These are phyloP conservation scores for Neofelis nebulosa DNA, from an alignment of 2,113 vertebrate species.

Conservation along the genomic window DNA sequence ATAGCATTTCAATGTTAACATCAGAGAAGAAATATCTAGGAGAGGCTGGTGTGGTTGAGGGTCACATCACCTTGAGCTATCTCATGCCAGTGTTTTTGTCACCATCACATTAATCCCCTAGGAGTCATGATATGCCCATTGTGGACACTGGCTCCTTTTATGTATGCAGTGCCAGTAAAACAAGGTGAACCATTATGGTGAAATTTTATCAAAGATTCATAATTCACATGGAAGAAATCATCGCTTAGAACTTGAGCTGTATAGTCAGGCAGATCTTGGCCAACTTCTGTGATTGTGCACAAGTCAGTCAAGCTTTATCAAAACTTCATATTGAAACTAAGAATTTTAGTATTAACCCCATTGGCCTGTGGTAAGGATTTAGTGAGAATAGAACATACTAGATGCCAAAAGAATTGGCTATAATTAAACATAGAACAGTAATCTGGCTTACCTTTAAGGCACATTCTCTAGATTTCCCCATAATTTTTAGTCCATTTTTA, in stretches of 20 bases:
- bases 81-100: fast-evolving
- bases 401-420: background rate
- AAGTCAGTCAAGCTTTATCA: background rate
- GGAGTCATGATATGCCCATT: background rate
- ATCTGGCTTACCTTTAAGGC: background rate
- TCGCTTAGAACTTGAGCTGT: background rate
- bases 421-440: background rate
- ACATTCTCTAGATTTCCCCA: background rate
- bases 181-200: background rate
- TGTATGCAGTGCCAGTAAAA: background rate
- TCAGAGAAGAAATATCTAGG: background rate
- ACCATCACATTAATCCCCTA: too few relatives aligned
- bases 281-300: background rate
- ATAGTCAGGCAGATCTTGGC: background rate
- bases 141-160: background rate
- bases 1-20: background rate
- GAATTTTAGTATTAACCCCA: background rate
- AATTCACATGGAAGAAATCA: background rate
- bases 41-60: background rate
- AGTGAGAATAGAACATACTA: background rate
- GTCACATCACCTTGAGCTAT: background rate
- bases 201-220: background rate
- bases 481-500: background rate
- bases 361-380: background rate
- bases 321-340: background rate